Base-by-base conservation (phyloP, 1,140 invertebrate genomes). In the Protaetia brevitarsis region DNA sequence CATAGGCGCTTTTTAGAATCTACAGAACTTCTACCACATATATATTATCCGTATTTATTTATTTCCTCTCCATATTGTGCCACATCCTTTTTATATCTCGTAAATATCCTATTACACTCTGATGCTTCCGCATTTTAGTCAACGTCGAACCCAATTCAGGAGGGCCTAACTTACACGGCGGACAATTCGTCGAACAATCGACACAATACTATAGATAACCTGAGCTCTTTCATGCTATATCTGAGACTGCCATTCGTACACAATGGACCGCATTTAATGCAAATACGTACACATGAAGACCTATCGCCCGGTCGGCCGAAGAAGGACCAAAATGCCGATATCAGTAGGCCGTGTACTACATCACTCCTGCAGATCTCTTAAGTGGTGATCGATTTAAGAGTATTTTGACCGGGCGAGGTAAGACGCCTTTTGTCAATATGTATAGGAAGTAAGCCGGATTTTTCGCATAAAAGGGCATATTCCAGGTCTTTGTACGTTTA, bases 41-140 rank as follows among this genome's bases (percentile, higher is more conserved):
- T n/a, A n/a, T n/a, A n/a, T n/a, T n/a, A n/a, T n/a, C n/a, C n/a
- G n/a, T n/a, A n/a, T n/a, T n/a, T n/a, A n/a, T n/a, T n/a, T n/a
- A n/a, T n/a, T n/a, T n/a, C n/a, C n/a, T n/a, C n/a, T n/a, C n/a
- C n/a, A n/a, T n/a, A n/a, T n/a, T n/a, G n/a, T n/a, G n/a, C n/a
- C n/a, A n/a, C n/a, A n/a, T n/a, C n/a, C n/a, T n/a, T n/a, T n/a
- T n/a, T n/a, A n/a, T n/a, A n/a, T n/a, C n/a, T n/a, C n/a, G n/a
- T n/a, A n/a, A n/a, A n/a, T n/a, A n/a, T n/a, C n/a, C n/a, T n/a
- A n/a, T n/a, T n/a, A n/a, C n/a, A n/a, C n/a, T n/a, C 62, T 23
- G 19, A 57, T 57, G 63, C 67, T 71, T 71, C 69, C 68, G 69
- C 68, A 71, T 71, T 68, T 71, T 69, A 68, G 69, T 65, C 68